Evolutionary conservation across 2,888 invertebrate species (phyloP).

Genomic region (Bellardia pandia): DNA sequence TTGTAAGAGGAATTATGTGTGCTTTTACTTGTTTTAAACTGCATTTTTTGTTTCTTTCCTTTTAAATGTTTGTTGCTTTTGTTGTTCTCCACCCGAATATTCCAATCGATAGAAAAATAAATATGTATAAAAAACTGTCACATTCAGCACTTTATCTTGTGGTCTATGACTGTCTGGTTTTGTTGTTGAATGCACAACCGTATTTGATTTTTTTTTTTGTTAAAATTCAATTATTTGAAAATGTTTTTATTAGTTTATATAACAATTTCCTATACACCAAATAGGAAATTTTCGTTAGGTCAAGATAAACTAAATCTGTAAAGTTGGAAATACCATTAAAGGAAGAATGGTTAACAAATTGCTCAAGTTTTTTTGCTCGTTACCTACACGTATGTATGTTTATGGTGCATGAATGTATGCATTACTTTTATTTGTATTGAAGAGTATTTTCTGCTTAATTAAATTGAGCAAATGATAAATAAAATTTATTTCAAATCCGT

Average conservation of each 20-base stretch:
- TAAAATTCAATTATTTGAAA: slow-evolving; percentile 26
- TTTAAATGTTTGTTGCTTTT: slow-evolving; percentile 13
- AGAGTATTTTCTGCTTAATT: slow-evolving; percentile 61
- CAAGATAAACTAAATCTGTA: too few species aligned
- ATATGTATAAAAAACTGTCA: slow-evolving; percentile 67
- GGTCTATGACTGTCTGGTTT: slow-evolving; percentile 43
- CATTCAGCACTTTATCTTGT: slow-evolving; percentile 71
- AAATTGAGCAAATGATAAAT: slow-evolving; percentile 57
- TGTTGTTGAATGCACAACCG: slow-evolving; percentile 49
- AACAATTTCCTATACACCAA: slow-evolving; percentile 11
- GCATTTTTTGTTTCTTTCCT: background rate
- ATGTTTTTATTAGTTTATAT: slow-evolving; percentile 39
- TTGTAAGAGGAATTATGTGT: slow-evolving; percentile 71
- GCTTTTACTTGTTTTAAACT: slow-evolving; percentile 36
- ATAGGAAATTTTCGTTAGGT: background rate
- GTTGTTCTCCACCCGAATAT: slow-evolving; percentile 5
- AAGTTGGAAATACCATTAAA: too few species aligned
- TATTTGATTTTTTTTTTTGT: slow-evolving; percentile 7
- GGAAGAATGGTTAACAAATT: too few species aligned
- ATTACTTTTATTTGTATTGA: slow-evolving; percentile 4
- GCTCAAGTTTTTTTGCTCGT: too few species aligned
- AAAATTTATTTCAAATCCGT: slow-evolving; percentile 53
- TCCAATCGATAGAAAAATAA: background rate
- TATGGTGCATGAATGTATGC: background rate
- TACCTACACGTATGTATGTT: background rate